Percentiles rank a stretch among this genome's conserved stretches.
These are phyloP conservation scores for Leucophenga montana DNA, from an alignment of 2,888 invertebrate species.

Conservation along the genomic window DNA sequence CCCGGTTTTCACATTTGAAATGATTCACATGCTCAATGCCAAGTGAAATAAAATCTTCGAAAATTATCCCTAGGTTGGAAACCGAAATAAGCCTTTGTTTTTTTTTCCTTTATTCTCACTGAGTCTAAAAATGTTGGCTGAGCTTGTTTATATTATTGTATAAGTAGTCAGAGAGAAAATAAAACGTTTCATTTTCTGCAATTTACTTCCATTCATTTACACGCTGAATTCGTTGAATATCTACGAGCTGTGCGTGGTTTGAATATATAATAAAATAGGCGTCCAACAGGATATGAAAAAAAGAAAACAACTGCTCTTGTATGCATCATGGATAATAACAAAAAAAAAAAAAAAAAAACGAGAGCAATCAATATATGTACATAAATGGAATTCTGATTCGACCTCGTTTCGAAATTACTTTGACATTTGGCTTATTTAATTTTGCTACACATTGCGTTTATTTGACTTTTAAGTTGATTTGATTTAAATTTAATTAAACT, in stretches of 20 bases:
- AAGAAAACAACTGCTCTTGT: slow-evolving; percentile 17
- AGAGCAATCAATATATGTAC: background rate
- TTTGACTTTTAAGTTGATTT: slow-evolving; percentile 51
- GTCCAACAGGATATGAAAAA: slow-evolving; percentile 41
- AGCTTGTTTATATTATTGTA: too few relatives aligned
- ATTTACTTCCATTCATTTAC: too few relatives aligned
- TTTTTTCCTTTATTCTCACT: too few relatives aligned
- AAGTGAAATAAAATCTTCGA: background rate
- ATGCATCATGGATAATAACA: background rate
- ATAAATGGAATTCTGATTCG: slow-evolving; percentile 4
- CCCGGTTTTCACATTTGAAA: too few relatives aligned
- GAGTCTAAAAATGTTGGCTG: too few relatives aligned
- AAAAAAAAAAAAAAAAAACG: background rate
- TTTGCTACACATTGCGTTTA: slow-evolving; percentile 9
- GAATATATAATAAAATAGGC: slow-evolving; percentile 46
- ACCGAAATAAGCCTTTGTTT: too few relatives aligned
- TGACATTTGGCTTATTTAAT: slow-evolving; percentile 35
- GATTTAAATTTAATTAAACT: slow-evolving; percentile 56
- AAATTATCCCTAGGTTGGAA: too few relatives aligned
- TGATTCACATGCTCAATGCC: too few relatives aligned
- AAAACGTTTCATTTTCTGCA: too few relatives aligned
- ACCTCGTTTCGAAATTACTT: too few relatives aligned
- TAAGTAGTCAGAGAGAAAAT: too few relatives aligned
- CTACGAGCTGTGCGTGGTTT: slow-evolving; percentile 25
- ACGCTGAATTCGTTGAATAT: slow-evolving; percentile 36